Evolutionary conservation across 1,140 invertebrate species (phyloP).

Genomic region (Panonychus citri): DNA sequence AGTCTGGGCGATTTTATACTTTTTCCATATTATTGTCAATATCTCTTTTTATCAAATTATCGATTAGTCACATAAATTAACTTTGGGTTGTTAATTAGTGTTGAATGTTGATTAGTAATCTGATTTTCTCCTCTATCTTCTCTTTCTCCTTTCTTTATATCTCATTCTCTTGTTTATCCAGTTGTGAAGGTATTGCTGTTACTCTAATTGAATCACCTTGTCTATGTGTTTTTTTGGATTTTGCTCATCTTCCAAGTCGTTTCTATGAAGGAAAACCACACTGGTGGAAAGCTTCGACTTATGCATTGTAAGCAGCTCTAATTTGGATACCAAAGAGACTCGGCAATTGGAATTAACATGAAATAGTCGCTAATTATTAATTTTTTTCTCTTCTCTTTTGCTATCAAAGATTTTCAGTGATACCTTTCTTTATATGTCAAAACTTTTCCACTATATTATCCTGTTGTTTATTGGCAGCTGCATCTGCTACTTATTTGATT

Average conservation of each 20-base stretch:
- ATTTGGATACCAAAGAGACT: neutral
- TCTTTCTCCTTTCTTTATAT: no score
- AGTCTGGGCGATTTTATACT: neutral
- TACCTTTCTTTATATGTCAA: neutral
- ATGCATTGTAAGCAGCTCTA: slow-evolving; percentile 1
- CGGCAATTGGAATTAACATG: neutral
- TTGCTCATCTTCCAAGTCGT: slow-evolving; percentile 2
- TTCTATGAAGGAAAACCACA: slow-evolving; percentile 10
- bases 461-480: neutral
- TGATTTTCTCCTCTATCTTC: no score
- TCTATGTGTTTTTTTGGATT: slow-evolving; percentile 9
- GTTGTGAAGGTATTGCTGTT: neutral
- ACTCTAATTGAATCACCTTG: slow-evolving; percentile 9
- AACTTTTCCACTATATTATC: neutral
- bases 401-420: neutral
- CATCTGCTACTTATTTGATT: neutral
- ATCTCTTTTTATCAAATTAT: neutral
- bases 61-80: neutral
- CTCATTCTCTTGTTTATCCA: neutral
- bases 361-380: neutral
- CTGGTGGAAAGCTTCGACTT: slow-evolving; percentile 8
- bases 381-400: neutral
- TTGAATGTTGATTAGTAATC: no score
- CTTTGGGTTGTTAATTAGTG: no score
- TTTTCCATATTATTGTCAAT: no score